phyloP scores from a whole-genome alignment of 37 sponge, comb jelly and placozoan species.

The Amphimedon queenslandica region DNA sequence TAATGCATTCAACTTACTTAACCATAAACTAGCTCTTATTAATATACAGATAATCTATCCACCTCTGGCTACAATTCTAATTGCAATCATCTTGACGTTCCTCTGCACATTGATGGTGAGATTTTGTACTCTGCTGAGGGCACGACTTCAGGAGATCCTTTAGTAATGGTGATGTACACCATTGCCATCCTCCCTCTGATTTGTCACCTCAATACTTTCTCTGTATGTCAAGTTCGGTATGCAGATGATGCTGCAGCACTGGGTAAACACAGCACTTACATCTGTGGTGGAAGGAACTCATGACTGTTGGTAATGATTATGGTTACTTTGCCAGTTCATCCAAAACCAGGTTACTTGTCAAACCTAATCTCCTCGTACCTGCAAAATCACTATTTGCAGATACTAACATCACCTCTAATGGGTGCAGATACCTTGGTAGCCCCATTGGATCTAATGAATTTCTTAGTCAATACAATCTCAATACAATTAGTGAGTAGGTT shows the following conservation, averaged over 20 bases:
- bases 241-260: conserved; percentile 14
- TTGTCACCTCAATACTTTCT: not conserved
- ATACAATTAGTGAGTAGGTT: too few species aligned
- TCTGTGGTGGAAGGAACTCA: conserved; percentile 7
- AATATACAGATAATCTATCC: too few species aligned
- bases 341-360: conserved; percentile 13
- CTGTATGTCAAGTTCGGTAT: conserved; percentile 13
- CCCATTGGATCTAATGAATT: not conserved
- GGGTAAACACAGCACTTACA: conserved; percentile 1
- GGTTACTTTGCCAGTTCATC: conserved; percentile 13
- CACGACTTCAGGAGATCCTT: too few species aligned
- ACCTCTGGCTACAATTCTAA: too few species aligned
- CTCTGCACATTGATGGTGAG: too few species aligned
- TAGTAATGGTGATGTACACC: too few species aligned
- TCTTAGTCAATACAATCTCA: too few species aligned
- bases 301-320: not conserved
- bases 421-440: not conserved
- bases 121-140: too few species aligned
- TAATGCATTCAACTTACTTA: too few species aligned
- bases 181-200: not conserved
- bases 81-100: too few species aligned
- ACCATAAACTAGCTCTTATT: too few species aligned
- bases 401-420: not conserved
- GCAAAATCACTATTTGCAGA: conserved; percentile 5
- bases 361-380: not conserved